Evolutionary conservation across 2,113 vertebrate genomes (phyloP).

Genomic region (Chaetodon auriga): DNA sequence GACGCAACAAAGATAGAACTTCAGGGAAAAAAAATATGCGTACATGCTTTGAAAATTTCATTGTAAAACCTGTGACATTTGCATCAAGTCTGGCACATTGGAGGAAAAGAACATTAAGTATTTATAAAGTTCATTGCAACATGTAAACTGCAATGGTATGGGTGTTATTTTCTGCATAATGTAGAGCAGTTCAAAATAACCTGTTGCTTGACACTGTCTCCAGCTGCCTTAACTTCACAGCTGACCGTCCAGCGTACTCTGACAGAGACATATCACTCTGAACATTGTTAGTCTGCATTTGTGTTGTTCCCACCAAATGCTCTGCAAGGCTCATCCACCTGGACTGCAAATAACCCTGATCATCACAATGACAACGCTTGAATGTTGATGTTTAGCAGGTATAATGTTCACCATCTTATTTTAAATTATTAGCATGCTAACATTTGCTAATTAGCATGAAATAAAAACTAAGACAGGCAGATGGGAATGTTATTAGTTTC

Average conservation of each 20-base stretch:
- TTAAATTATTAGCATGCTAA: neutral
- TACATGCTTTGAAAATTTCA: neutral
- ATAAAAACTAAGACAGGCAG: neutral
- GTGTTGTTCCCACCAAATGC: neutral
- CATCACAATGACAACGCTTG: neutral
- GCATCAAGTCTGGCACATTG: neutral
- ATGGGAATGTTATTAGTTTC: neutral
- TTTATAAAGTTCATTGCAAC: neutral
- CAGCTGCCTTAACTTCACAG: neutral
- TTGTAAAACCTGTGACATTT: neutral
- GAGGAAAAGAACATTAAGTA: neutral
- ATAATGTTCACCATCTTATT: no score
- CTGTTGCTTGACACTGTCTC: neutral
- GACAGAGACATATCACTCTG: neutral
- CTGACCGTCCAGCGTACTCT: neutral
- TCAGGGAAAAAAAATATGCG: accelerated
- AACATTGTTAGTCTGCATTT: neutral
- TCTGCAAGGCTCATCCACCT: neutral
- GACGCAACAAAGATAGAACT: neutral
- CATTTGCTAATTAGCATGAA: neutral
- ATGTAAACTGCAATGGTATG: neutral
- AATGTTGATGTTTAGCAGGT: no score
- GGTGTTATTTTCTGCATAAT: neutral
- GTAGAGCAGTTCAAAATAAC: neutral
- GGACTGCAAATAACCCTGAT: neutral